phyloP scores from a whole-genome alignment of 2,797 vertebrate genomes.

The Parauchenoglanis punctatus region DNA sequence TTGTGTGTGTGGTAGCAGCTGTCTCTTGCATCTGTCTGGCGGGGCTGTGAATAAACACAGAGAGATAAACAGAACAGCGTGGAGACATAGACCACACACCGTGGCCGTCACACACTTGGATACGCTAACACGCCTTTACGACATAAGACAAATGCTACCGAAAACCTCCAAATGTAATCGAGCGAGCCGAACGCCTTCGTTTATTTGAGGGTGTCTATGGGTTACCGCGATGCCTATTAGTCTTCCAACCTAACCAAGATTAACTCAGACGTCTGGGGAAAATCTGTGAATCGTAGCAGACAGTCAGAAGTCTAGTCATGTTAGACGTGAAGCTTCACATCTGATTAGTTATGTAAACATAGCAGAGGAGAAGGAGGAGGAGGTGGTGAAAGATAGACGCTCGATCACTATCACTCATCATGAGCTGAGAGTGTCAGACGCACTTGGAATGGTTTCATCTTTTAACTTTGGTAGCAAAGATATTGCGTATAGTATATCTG shows the following conservation, averaged over 20 bases:
- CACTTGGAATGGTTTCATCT: conserved; percentile 24
- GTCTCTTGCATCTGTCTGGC: conserved; percentile 58
- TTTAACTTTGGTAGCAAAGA: conserved; percentile 21
- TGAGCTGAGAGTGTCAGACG: not conserved
- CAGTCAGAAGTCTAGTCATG: not conserved
- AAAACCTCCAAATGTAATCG: conserved; percentile 47
- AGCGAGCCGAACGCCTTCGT: conserved; percentile 32
- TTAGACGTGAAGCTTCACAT: conserved; percentile 11
- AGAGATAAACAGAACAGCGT: conserved; percentile 53
- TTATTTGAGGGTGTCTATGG: conserved; percentile 20
- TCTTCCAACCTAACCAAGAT: conserved; percentile 6
- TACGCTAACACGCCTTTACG: conserved; percentile 37
- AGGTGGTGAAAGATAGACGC: conserved; percentile 25
- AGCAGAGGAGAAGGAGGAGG: not conserved
- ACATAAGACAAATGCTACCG: conserved; percentile 59
- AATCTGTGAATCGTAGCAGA: not conserved
- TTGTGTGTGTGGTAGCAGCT: conserved; percentile 54
- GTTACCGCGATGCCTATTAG: not conserved
- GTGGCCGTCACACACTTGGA: conserved; percentile 34
- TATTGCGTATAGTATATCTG: conserved; percentile 25
- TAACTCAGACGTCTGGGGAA: not conserved
- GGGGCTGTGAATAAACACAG: conserved; percentile 58
- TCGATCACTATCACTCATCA: not conserved
- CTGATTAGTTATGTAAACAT: conserved; percentile 35
- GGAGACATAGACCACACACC: conserved; percentile 58